Conservation (phyloP, 2,888 invertebrate genomes). For the Plebejus melissa region DNA sequence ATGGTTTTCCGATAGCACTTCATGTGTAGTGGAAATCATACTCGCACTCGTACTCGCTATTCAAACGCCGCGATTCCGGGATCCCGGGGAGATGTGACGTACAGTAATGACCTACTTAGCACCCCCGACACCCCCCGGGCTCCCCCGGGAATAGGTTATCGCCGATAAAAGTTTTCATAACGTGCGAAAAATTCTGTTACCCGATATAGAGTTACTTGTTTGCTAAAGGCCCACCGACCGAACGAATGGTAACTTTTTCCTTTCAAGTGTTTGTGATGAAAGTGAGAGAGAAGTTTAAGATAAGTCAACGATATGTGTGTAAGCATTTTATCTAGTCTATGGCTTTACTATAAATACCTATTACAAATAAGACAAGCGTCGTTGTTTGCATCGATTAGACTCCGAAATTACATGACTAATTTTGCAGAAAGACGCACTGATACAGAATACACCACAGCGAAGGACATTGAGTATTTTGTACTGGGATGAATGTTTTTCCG, state of each 20-base stretch:
- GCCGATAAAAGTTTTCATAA: conserved; percentile 8
- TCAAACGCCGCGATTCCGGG: conserved; percentile 41
- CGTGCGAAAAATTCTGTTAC: not conserved
- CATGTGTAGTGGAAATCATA: conserved; percentile 69
- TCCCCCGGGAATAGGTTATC: not conserved
- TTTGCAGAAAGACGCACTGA: not conserved
- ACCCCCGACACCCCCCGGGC: not conserved
- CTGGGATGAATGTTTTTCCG: no score
- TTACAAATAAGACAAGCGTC: not conserved
- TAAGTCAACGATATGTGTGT: not conserved
- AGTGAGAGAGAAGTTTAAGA: not conserved
- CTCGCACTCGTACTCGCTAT: conserved; percentile 48
- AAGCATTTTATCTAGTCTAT: no score
- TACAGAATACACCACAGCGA: not conserved
- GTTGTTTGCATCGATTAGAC: no score
- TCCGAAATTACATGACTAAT: not conserved
- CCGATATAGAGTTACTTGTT: not conserved
- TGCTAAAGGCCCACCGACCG: not conserved
- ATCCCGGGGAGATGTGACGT: conserved; percentile 35
- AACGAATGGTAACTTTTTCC: not conserved
- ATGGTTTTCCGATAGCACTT: conserved; percentile 73
- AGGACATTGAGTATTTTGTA: not conserved
- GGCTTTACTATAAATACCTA: no score
- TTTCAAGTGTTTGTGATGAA: not conserved
- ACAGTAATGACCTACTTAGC: conserved; percentile 6